Percentiles rank a stretch among this genome's conserved stretches.
phyloP scores from a whole-genome alignment of 2,888 invertebrate genomes.

The Agriopis aurantiaria region DNA sequence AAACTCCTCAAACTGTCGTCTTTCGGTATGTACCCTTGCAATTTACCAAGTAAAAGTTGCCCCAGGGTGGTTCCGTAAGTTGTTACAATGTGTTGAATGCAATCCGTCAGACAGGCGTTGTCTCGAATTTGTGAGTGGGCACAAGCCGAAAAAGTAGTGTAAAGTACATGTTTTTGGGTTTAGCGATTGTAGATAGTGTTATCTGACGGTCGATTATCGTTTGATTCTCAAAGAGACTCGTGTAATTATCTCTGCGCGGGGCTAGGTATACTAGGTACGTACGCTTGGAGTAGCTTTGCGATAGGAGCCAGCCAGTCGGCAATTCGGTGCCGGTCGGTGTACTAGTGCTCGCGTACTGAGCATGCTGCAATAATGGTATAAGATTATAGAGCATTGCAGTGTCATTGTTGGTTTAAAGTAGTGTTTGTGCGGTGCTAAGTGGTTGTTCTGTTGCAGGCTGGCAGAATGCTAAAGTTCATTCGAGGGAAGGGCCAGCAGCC shows the following conservation, averaged over 20 bases:
- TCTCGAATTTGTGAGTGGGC: constrained; percentile 58
- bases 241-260: constrained; percentile 72
- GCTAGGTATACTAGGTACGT: constrained; percentile 50
- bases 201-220: constrained; percentile 71
- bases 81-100: constrained; percentile 52
- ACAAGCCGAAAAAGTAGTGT: constrained; percentile 38
- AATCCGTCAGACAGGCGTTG: constrained; percentile 80
- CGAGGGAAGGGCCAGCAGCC: constrained; percentile 97
- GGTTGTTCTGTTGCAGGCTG: constrained; percentile 83
- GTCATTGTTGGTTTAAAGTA: constrained; percentile 61
- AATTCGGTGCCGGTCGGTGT: constrained; percentile 77
- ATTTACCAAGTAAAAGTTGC: constrained; percentile 47
- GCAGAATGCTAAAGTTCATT: constrained; percentile 96
- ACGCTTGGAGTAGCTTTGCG: constrained; percentile 48
- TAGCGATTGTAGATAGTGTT: constrained; percentile 60
- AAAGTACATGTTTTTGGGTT: constrained; percentile 54
- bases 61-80: constrained; percentile 51
- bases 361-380: constrained; percentile 79
- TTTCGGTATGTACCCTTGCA: constrained; percentile 73
- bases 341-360: constrained; percentile 68
- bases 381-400: constrained; percentile 42
- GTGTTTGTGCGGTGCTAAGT: constrained; percentile 77
- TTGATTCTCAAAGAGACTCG: constrained; percentile 65
- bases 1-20: constrained; percentile 81
- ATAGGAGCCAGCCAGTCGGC: constrained; percentile 74